These are phyloP conservation scores for Phortica okadai DNA, from an alignment of 2,888 invertebrate genomes.

Conservation along the genomic window DNA sequence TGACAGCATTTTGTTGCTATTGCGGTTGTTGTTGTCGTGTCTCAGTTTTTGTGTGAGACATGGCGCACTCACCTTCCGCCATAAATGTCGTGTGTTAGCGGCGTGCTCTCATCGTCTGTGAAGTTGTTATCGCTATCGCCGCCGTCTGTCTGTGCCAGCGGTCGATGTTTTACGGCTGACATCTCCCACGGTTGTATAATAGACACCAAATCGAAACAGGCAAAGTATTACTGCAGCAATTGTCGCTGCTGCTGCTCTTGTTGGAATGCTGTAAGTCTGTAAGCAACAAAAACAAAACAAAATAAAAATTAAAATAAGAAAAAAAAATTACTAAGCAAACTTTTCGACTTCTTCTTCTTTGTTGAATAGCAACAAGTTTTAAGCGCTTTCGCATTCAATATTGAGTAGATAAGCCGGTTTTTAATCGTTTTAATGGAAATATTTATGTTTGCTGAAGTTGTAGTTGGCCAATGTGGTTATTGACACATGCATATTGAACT, in stretches of 20 bases:
- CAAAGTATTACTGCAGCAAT: neutral
- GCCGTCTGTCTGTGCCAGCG: conserved; percentile 77
- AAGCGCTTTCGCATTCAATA: neutral
- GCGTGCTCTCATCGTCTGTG: conserved; percentile 92
- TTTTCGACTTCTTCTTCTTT: neutral
- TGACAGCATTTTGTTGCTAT: neutral
- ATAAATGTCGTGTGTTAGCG: conserved; percentile 91
- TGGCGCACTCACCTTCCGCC: conserved; percentile 86
- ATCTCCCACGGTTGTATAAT: conserved; percentile 76
- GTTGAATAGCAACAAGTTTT: conserved; percentile 8
- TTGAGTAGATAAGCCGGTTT: conserved; percentile 53
- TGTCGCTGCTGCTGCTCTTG: conserved; percentile 10
- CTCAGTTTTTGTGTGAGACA: neutral
- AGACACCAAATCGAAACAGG: conserved; percentile 38
- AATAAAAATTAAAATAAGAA: conserved; percentile 23
- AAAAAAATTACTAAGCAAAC: conserved; percentile 28
- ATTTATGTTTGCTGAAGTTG: conserved; percentile 38
- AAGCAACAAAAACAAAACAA: conserved; percentile 16
- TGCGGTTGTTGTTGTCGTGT: no score
- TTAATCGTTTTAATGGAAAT: conserved; percentile 49
- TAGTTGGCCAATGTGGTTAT: conserved; percentile 4
- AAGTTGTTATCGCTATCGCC: conserved; percentile 84
- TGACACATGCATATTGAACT: neutral
- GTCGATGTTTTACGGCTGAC: conserved; percentile 82
- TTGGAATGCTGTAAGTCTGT: neutral